Evolutionary conservation across 1,140 invertebrate species (phyloP).

Genomic region (Cotesia typhae): DNA sequence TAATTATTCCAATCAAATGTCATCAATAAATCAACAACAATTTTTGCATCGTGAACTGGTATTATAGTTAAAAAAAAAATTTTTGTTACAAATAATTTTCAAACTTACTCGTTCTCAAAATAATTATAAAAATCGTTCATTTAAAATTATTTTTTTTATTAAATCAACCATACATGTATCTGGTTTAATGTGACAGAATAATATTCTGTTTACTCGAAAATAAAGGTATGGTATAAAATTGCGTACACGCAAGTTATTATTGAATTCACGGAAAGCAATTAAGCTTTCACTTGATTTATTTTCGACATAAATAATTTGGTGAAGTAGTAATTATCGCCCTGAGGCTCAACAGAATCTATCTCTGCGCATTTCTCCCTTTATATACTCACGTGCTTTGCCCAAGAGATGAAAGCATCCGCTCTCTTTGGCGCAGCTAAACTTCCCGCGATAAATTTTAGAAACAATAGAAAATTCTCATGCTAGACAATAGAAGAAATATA

Average conservation of each 20-base stretch:
- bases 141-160: no score
- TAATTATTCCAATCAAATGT: no score
- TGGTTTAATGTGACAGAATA: constrained; percentile 10
- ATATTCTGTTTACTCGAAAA: background rate
- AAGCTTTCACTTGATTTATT: constrained; percentile 61
- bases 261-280: constrained; percentile 56
- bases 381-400: constrained; percentile 24
- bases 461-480: constrained; percentile 61
- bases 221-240: constrained; percentile 35
- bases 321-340: constrained; percentile 61
- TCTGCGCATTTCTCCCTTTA: constrained; percentile 6
- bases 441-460: constrained; percentile 63
- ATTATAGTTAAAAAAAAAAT: no score
- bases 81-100: no score
- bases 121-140: no score
- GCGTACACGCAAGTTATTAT: constrained; percentile 46
- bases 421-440: constrained; percentile 58
- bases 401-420: constrained; percentile 58
- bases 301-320: constrained; percentile 62
- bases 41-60: no score
- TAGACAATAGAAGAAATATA: constrained; percentile 64
- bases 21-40: no score
- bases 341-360: constrained; percentile 32
- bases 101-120: no score
- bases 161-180: background rate